Evolutionary conservation across 2,888 invertebrate species (phyloP), one percentile per base, ranked within the genome.

Genomic region (Campoplex nolae): DNA sequence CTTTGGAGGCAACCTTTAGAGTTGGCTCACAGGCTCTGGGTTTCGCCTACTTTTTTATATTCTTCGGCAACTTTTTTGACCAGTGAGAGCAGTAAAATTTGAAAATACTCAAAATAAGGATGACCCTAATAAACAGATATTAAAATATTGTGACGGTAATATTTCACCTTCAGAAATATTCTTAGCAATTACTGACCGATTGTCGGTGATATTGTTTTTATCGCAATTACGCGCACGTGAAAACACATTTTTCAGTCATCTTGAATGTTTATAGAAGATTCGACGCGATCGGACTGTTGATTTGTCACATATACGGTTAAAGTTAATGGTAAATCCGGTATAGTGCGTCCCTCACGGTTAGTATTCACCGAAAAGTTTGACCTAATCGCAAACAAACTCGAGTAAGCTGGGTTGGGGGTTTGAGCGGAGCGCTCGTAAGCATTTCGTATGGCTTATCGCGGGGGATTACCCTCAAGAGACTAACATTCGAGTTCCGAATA

Each of bases 381-480:
- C 76, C 80, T 76, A 86, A 83, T 86, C 80, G 77, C 86, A 83
- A 86, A 83, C 86, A 80, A 86, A 83, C 82, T 86, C 86, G 81
- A 73, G 73, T 86, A 79, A 86, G 71, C 71, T 79, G 83, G 70
- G 62, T 54, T 35, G 71, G 70, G 74, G 71, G 13, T 81, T 83
- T 58, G 48, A 70, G 45, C 42, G 58, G 75, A 78, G 45, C 67
- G 56, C 58, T 79, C 75, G 56, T 76, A 67, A 78, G 84, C 86
- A 81, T 89, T 85, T 85, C 83, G 86, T 85, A 74, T 81, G 82
- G 88, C 86, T 89, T 89, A 88, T 89, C 88, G 88, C 85, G 62
- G 83, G 65, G 88, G 87, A 89, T 89, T 86, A 89, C 76, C 83
- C 88, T 87, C 84, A 70, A 86, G 88, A 84, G 86, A 88, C 81